These are phyloP conservation scores for Bujurquina vittata DNA, from an alignment of 2,113 vertebrate genomes.

Conservation along the genomic window DNA sequence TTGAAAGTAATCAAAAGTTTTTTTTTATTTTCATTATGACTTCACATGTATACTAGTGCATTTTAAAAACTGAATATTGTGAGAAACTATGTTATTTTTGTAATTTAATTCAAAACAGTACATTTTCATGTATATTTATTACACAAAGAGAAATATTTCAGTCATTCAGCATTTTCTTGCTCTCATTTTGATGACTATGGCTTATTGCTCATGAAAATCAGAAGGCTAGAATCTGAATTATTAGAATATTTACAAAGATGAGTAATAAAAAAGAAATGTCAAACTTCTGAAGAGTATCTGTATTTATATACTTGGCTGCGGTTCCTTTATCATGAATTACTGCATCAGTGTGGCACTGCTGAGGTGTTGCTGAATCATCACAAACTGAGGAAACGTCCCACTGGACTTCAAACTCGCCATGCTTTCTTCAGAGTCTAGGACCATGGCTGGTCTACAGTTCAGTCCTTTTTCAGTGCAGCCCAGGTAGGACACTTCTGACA, in stretches of 20 bases:
- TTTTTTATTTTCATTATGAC: too few species aligned
- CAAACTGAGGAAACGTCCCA: background rate
- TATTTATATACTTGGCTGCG: background rate
- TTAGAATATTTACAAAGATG: background rate
- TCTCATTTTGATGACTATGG: too few species aligned
- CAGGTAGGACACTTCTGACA: too few species aligned
- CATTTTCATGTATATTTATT: too few species aligned
- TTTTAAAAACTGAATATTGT: too few species aligned
- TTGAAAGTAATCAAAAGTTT: too few species aligned
- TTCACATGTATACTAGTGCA: too few species aligned
- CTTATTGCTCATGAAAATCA: conserved; percentile 1
- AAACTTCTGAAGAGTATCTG: background rate
- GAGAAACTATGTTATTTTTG: too few species aligned
- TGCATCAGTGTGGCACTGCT: background rate
- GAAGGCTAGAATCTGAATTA: background rate
- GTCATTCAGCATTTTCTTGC: too few species aligned
- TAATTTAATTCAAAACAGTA: too few species aligned
- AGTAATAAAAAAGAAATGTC: background rate
- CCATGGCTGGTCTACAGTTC: background rate
- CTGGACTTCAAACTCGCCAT: background rate
- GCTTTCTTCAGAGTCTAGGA: background rate
- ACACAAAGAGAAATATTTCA: too few species aligned
- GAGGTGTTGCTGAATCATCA: background rate
- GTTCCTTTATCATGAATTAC: background rate
- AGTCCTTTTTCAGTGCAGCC: background rate